These are phyloP conservation scores for Sphenopsis melanotis DNA, from an alignment of 2,797 vertebrate species.

Conservation along the genomic window DNA sequence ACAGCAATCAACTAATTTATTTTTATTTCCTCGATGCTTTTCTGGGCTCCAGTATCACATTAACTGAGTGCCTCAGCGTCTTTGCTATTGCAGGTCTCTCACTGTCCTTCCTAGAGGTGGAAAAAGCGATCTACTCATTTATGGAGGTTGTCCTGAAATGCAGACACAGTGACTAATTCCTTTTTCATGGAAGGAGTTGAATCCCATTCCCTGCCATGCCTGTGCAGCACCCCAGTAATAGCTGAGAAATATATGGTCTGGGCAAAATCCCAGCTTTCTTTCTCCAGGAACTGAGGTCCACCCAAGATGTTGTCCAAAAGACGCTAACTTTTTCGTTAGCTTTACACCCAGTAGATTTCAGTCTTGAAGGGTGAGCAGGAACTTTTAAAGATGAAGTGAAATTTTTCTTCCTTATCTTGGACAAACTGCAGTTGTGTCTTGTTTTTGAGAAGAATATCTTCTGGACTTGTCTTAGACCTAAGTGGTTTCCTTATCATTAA, in stretches of 20 bases:
- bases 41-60: not conserved
- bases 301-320: not conserved
- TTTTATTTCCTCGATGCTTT: not conserved
- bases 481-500: not conserved
- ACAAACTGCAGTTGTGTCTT: not conserved
- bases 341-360: accelerated
- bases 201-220: not conserved
- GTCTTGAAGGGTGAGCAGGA: not conserved
- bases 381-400: not conserved
- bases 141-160: not conserved
- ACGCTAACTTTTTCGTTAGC: not conserved
- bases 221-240: not conserved
- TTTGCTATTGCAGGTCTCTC: not conserved
- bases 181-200: accelerated
- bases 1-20: not conserved
- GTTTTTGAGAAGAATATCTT: not conserved
- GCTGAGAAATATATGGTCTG: not conserved
- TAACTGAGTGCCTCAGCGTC: not conserved
- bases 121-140: not conserved
- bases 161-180: not conserved
- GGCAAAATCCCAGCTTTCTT: not conserved
- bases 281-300: not conserved
- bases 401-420: not conserved
- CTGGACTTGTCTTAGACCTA: not conserved
- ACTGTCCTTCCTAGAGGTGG: not conserved